These are phyloP conservation scores for Caenorhabditis japonica DNA, from an alignment of 2,888 invertebrate genomes.

Conservation along the genomic window DNA sequence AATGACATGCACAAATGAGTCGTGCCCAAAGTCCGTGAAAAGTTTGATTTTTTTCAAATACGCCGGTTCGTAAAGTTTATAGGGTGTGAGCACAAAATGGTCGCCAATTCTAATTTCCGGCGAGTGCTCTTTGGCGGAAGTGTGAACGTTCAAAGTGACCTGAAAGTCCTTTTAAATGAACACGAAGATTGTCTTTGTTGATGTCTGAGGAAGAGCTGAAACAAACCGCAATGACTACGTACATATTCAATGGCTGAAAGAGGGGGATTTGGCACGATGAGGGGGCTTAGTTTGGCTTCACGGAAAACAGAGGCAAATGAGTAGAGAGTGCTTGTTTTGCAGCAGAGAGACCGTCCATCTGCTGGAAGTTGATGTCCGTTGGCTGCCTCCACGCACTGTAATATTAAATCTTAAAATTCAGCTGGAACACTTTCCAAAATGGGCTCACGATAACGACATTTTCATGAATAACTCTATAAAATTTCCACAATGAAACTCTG, in stretches of 20 bases:
- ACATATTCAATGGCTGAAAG: slow-evolving; percentile 68
- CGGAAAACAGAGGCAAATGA: slow-evolving; percentile 68
- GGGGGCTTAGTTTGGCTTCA: slow-evolving; percentile 64
- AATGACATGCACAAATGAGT: slow-evolving; percentile 68
- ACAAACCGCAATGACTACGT: too few species aligned
- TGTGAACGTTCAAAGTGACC: slow-evolving; percentile 70
- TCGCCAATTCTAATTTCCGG: slow-evolving; percentile 70
- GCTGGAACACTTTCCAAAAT: too few species aligned
- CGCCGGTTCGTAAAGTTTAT: slow-evolving; percentile 67
- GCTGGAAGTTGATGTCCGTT: slow-evolving; percentile 66
- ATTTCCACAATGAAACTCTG: too few species aligned
- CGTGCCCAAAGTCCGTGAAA: slow-evolving; percentile 65
- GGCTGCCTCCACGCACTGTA: slow-evolving; percentile 68
- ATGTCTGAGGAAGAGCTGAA: slow-evolving; percentile 4
- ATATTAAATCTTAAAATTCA: too few species aligned
- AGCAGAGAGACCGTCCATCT: slow-evolving; percentile 66
- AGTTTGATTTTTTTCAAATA: slow-evolving; percentile 66
- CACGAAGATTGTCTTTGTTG: neutral
- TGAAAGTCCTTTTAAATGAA: slow-evolving; percentile 26
- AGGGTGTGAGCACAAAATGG: slow-evolving; percentile 68
- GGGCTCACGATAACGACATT: too few species aligned
- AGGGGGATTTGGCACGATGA: slow-evolving; percentile 68
- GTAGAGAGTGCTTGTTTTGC: slow-evolving; percentile 69
- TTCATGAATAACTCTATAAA: too few species aligned
- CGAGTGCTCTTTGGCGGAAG: slow-evolving; percentile 66